These are phyloP conservation scores for Monomorium pharaonis DNA, from an alignment of 1,140 invertebrate genomes.

Conservation along the genomic window DNA sequence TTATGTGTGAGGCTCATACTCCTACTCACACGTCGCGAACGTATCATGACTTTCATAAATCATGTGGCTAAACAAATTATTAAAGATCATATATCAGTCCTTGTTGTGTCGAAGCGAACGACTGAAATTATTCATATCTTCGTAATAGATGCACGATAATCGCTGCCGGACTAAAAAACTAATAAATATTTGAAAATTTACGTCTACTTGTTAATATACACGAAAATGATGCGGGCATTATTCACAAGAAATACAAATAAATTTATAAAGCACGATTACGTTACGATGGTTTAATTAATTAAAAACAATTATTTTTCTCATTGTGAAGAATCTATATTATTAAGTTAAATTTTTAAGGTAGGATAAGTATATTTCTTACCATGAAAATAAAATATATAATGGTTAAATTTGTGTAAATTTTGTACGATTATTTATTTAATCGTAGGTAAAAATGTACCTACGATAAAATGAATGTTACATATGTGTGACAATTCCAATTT, in stretches of 20 bases:
- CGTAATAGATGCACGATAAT: neutral
- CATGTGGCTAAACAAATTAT: conserved; percentile 25
- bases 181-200: conserved; percentile 6
- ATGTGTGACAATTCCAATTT: neutral
- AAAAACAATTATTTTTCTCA: neutral
- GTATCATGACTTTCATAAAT: conserved; percentile 15
- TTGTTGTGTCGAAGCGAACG: neutral
- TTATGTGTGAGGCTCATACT: neutral
- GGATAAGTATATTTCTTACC: neutral
- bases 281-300: neutral
- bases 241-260: neutral
- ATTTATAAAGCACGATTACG: neutral
- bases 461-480: neutral
- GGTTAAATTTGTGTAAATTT: neutral
- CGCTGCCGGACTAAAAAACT: neutral
- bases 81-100: neutral
- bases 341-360: neutral
- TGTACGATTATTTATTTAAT: neutral
- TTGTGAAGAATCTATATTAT: neutral
- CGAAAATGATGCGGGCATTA: neutral
- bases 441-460: neutral
- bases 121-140: neutral
- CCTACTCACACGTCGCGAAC: neutral
- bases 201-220: neutral
- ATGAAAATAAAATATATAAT: neutral